Percentiles rank a stretch among this genome's conserved stretches.
Evolutionary conservation across 2,113 vertebrate species (phyloP).

Genomic region (Galbula dea): DNA sequence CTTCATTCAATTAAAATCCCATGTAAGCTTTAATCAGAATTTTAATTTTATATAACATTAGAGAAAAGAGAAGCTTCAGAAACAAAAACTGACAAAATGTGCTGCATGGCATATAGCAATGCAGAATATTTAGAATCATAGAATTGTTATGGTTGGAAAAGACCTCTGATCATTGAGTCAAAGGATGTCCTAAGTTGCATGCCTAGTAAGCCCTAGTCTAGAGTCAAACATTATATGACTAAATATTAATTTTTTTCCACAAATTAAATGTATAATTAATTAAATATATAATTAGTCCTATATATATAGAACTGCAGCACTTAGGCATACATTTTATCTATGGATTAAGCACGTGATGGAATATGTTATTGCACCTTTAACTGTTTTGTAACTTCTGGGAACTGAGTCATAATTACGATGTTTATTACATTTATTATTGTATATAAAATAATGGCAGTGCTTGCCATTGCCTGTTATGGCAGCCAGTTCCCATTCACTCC

Average conservation of each 20-base stretch:
- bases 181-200: background rate
- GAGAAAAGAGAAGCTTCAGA: background rate
- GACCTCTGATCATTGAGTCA: background rate
- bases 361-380: background rate
- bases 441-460: background rate
- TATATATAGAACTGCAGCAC: background rate
- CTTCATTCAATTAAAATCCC: background rate
- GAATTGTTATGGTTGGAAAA: no score
- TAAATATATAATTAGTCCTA: background rate
- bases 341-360: accelerated
- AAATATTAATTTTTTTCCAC: background rate
- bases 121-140: background rate
- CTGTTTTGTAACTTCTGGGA: background rate
- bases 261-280: background rate
- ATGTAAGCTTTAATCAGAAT: background rate
- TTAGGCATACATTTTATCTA: background rate
- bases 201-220: background rate
- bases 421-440: accelerated
- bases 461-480: background rate
- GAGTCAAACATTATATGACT: background rate
- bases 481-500: background rate
- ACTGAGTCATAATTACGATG: background rate
- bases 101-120: background rate
- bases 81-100: background rate
- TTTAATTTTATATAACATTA: background rate